Conservation (phyloP, 2,888 invertebrate genomes). For the Magallana nippona region DNA sequence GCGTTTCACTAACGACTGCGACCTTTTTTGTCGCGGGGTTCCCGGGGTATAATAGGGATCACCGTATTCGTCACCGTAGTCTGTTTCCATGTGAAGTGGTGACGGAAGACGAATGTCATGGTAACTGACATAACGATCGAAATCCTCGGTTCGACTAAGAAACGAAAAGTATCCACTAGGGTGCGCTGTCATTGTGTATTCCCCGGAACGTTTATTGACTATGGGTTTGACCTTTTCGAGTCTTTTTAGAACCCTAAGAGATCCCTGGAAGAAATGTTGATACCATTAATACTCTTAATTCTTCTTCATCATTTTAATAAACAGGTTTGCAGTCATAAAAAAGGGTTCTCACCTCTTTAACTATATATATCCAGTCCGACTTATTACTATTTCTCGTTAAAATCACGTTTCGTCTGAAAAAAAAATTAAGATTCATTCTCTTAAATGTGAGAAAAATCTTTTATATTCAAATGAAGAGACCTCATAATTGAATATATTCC, state of each 20-base stretch:
- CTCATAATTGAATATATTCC: no score
- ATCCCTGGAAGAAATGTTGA: constrained; percentile 61
- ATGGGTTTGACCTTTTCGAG: constrained; percentile 66
- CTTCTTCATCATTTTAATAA: neutral
- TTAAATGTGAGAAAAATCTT: no score
- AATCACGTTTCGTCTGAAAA: constrained; percentile 62
- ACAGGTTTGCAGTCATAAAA: no score
- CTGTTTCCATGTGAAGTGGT: constrained; percentile 51
- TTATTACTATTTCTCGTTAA: constrained; percentile 67
- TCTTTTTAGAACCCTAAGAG: constrained; percentile 72
- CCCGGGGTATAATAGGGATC: neutral
- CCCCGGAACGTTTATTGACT: constrained; percentile 65
- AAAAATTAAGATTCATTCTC: neutral
- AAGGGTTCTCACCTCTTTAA: constrained; percentile 65
- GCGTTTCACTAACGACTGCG: constrained; percentile 56
- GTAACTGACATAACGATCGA: constrained; percentile 57
- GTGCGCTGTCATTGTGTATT: constrained; percentile 54
- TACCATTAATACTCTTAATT: neutral
- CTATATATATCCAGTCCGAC: constrained; percentile 70
- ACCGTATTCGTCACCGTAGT: constrained; percentile 40
- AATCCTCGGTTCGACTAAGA: constrained; percentile 57
- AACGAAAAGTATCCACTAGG: constrained; percentile 63
- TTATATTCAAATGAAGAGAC: no score
- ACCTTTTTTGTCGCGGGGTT: constrained; percentile 36
- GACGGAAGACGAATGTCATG: constrained; percentile 58